Evolutionary conservation across 1,140 invertebrate genomes (phyloP), one percentile per base, ranked within the genome.

Genomic region (Drosophila guanche): DNA sequence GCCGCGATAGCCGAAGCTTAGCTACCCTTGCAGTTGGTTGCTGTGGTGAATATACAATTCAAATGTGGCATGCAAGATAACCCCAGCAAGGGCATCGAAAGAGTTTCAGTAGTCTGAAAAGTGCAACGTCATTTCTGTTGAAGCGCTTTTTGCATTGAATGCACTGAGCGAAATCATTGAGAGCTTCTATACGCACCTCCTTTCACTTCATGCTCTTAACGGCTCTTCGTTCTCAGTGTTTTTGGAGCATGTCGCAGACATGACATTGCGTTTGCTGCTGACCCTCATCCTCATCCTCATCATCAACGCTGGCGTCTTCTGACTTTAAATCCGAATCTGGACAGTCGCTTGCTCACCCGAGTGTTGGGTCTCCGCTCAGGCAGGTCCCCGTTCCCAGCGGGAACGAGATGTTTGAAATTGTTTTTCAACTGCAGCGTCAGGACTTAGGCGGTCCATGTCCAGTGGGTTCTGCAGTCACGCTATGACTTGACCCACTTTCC

Each of bases 401-500:
- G 14, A 54, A 10, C 33, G 33, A 77, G 83, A 86, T 86, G 81
- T 77, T 85, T 86, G 86, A 86, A 86, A 86, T 86, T 88, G 81
- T 81, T 86, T 86, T 78, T 78, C 74, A 78, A 76, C 74, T 88
- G 74, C 81, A 71, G 78, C 59, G 74, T 81, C 78, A 77, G 79
- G 80, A 84, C 86, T 88, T 86, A 68, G 78, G 45, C 47, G 56
- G 10, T 37, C 22, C 47, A 27, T 42, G 54, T 40, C 52, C 51
- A 59, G 41, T 43, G 56, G 41, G 16, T 20, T 20, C 16, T 20
- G 16, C 16, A 69, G 74, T 61, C 75, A 77, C 59, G 83, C 78
- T 58, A 70, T 60, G 68, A 70, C 77, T 75, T 86, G 81, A 88
- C 81, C 81, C 81, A 86, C 57, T 68, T 85, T 81, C 67, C 84